Percentiles rank a stretch among this genome's conserved stretches.
These are phyloP conservation scores for Philypnodon macrostomus DNA, from an alignment of 2,797 vertebrate species.

Conservation along the genomic window DNA sequence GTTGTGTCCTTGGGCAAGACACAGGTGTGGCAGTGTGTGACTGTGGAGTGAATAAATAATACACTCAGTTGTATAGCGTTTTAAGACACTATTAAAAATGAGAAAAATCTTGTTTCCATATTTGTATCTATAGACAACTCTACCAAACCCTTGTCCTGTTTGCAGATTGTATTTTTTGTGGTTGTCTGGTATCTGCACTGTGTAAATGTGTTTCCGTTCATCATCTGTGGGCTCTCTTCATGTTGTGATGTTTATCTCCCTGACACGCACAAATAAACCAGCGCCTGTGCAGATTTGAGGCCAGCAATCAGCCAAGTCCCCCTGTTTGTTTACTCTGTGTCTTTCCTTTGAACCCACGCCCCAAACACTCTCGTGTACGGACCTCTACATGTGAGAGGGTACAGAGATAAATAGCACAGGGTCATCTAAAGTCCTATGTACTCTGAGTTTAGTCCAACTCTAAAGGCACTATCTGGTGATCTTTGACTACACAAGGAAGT, in stretches of 20 bases:
- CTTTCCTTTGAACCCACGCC: conserved; percentile 76
- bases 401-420: conserved; percentile 19
- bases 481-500: conserved; percentile 72
- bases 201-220: conserved; percentile 35
- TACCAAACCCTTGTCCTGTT: too few relatives aligned
- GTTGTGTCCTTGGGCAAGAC: too few relatives aligned
- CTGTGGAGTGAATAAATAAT: too few relatives aligned
- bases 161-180: conserved; percentile 24
- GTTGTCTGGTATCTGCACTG: conserved; percentile 29
- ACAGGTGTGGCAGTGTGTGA: too few relatives aligned
- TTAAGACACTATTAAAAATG: too few relatives aligned
- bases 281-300: conserved; percentile 73
- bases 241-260: conserved; percentile 81
- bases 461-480: conserved; percentile 57
- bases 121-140: too few relatives aligned
- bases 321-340: conserved; percentile 77
- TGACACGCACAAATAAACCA: conserved; percentile 80
- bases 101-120: too few relatives aligned
- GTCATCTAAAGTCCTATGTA: conserved; percentile 34
- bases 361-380: conserved; percentile 37
- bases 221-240: conserved; percentile 45
- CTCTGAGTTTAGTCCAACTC: conserved; percentile 50
- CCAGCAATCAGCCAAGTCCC: conserved; percentile 66
- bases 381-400: conserved; percentile 55
- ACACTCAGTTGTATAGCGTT: too few relatives aligned